A percentile compares a stretch with the other conserved stretches of the same genome.
Evolutionary conservation across 2,888 invertebrate genomes (phyloP).

Genomic region (Stegana nigrithorax): DNA sequence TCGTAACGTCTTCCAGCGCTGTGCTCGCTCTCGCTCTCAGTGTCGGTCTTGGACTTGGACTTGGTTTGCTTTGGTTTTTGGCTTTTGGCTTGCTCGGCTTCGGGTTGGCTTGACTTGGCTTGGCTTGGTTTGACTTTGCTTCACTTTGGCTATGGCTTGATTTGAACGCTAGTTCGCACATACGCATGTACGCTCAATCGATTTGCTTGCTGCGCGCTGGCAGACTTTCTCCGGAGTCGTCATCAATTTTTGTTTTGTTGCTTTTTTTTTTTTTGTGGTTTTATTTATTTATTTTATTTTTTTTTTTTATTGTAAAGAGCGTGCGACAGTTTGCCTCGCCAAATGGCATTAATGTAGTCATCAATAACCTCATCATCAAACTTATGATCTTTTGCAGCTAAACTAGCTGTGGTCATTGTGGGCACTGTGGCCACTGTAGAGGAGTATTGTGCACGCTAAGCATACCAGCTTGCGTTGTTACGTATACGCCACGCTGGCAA

Average conservation of each 20-base stretch:
- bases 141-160: too few relatives aligned
- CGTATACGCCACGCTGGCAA: conserved; percentile 1
- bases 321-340: not conserved
- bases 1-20: too few relatives aligned
- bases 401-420: too few relatives aligned
- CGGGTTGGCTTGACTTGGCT: not conserved
- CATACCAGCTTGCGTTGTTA: too few relatives aligned
- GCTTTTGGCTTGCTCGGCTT: too few relatives aligned
- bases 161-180: not conserved
- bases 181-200: not conserved
- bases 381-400: too few relatives aligned
- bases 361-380: too few relatives aligned
- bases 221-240: conserved; percentile 63
- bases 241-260: conserved; percentile 44
- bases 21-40: conserved; percentile 16
- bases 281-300: not conserved
- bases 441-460: too few relatives aligned
- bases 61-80: not conserved
- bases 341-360: too few relatives aligned
- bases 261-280: not conserved
- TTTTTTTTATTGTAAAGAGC: not conserved
- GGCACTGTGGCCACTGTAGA: too few relatives aligned
- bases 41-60: conserved; percentile 13
- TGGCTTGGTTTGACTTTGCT: not conserved
- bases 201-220: too few relatives aligned